Conservation (phyloP, 1,140 invertebrate genomes). For the Zaprionus davidi region DNA sequence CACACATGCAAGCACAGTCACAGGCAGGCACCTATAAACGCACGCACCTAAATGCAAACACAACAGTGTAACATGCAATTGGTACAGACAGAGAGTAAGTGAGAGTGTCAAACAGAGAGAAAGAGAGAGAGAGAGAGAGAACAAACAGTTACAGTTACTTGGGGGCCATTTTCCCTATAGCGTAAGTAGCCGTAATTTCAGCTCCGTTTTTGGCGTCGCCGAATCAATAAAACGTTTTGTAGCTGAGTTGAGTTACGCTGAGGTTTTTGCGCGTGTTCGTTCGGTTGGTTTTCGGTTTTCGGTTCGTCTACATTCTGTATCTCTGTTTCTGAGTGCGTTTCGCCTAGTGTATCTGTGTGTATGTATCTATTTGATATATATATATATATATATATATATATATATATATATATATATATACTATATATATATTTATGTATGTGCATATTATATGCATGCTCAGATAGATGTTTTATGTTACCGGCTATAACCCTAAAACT, state of each 20-base stretch:
- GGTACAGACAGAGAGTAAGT: slow-evolving; percentile 25
- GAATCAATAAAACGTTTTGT: slow-evolving; percentile 77
- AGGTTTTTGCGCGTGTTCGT: slow-evolving; percentile 66
- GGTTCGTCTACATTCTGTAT: slow-evolving; percentile 64
- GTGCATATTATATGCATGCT: slow-evolving; percentile 57
- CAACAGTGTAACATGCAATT: slow-evolving; percentile 33
- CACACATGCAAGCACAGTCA: slow-evolving; percentile 4
- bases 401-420: slow-evolving; percentile 37
- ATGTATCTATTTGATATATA: slow-evolving; percentile 39
- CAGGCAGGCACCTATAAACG: slow-evolving; percentile 1
- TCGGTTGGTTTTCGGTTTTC: slow-evolving; percentile 64
- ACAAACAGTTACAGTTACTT: slow-evolving; percentile 40
- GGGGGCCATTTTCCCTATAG: slow-evolving; percentile 45
- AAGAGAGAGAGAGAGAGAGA: slow-evolving; percentile 1
- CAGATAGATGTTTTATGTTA: slow-evolving; percentile 69
- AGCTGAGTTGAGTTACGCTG: slow-evolving; percentile 61
- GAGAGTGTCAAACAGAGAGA: slow-evolving; percentile 7
- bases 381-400: slow-evolving; percentile 14
- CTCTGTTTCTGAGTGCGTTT: slow-evolving; percentile 56
- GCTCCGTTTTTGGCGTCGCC: slow-evolving; percentile 64
- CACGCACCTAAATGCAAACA: slow-evolving; percentile 25
- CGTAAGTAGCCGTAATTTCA: slow-evolving; percentile 65
- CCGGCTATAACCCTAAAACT: slow-evolving; percentile 49
- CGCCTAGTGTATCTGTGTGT: slow-evolving; percentile 48
- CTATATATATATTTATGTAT: slow-evolving; percentile 50